Evolutionary conservation across 2,113 vertebrate genomes (phyloP).

Genomic region (Nesospiza acunhae): DNA sequence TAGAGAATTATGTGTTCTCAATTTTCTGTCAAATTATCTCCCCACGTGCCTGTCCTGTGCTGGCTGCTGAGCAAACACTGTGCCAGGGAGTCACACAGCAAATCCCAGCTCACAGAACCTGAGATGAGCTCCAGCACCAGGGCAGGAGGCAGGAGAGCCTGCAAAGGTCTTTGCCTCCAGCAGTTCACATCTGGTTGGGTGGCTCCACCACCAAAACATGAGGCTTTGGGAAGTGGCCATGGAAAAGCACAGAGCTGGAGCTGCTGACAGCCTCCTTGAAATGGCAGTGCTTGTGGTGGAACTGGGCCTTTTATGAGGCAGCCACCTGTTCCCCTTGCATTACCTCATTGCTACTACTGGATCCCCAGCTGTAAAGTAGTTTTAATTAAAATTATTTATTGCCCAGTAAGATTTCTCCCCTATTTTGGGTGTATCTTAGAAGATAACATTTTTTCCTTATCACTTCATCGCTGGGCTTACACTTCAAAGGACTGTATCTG

Average conservation of each 20-base stretch:
- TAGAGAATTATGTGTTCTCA: not conserved
- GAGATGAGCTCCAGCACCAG: not conserved
- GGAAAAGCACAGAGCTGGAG: not conserved
- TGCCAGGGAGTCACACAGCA: not conserved
- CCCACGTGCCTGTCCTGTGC: not conserved
- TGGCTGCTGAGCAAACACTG: not conserved
- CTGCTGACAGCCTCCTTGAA: conserved; percentile 20
- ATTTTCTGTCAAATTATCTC: not conserved
- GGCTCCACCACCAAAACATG: not conserved
- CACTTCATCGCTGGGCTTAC: not conserved
- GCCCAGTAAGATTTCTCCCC: not conserved
- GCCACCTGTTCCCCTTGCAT: not conserved
- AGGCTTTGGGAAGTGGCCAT: not conserved
- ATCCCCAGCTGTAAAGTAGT: not conserved
- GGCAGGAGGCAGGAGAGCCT: not conserved
- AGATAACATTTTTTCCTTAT: not conserved
- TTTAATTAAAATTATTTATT: conserved; percentile 26
- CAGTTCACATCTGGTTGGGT: not conserved
- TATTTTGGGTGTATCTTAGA: not conserved
- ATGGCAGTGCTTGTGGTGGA: not conserved
- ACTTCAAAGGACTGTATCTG: not conserved
- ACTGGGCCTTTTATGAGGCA: not conserved
- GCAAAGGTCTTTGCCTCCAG: not conserved
- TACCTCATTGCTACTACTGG: conserved; percentile 21
- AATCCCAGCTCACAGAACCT: not conserved